Conservation (phyloP, 1,140 invertebrate species). For the Tetramorium parvispinum region DNA sequence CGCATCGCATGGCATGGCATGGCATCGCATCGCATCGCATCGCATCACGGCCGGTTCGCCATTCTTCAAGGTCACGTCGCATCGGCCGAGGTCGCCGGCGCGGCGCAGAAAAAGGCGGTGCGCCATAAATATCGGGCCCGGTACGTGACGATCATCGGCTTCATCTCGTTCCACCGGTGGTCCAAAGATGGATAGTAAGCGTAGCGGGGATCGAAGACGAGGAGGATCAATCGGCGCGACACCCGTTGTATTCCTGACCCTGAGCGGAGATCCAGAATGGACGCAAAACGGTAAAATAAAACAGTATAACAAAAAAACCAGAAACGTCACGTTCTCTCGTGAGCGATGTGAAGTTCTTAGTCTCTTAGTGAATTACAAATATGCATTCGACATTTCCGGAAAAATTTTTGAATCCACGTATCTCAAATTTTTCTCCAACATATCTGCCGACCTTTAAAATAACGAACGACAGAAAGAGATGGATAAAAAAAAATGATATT, state of each 20-base stretch:
- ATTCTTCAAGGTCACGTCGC: constrained; percentile 54
- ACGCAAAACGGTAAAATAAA: not conserved
- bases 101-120: constrained; percentile 6
- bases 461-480: not conserved
- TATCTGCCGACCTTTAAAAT: not conserved
- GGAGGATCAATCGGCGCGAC: not conserved
- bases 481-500: not conserved
- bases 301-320: not conserved
- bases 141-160: constrained; percentile 38
- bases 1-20: constrained; percentile 34
- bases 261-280: not conserved
- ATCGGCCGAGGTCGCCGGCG: constrained; percentile 22
- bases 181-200: not conserved
- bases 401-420: not conserved
- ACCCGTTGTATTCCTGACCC: not conserved
- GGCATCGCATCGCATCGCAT: constrained; percentile 36
- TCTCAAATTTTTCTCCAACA: not conserved
- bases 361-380: not conserved
- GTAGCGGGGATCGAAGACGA: not conserved
- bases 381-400: not conserved
- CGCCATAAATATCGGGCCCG: constrained; percentile 22
- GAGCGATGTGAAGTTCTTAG: not conserved
- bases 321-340: not conserved
- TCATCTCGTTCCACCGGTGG: not conserved
- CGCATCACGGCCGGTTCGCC: constrained; percentile 36